Evolutionary conservation across 2,113 vertebrate genomes (phyloP).

Genomic region (Centropus unirufus): DNA sequence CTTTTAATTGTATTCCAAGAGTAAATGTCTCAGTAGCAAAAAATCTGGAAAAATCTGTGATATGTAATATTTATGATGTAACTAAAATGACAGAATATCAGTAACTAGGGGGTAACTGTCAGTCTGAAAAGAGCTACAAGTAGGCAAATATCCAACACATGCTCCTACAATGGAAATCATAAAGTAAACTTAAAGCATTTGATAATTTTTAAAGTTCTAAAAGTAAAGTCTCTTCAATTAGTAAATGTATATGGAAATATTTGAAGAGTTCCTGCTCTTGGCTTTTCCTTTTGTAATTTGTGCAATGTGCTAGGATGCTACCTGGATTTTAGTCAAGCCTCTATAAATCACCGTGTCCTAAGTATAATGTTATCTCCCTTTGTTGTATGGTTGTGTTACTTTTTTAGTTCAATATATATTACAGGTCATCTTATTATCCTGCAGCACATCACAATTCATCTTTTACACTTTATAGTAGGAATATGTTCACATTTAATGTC

Average conservation of each 20-base stretch:
- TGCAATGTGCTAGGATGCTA: neutral
- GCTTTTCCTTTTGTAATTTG: neutral
- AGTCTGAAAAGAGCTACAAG: constrained; percentile 30
- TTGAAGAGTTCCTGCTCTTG: neutral
- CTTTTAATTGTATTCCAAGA: constrained; percentile 54
- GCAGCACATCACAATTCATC: neutral
- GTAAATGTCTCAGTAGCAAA: constrained; percentile 16
- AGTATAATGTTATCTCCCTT: neutral
- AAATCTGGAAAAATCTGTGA: constrained; percentile 64
- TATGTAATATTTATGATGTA: constrained; percentile 47
- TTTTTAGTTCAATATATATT: neutral
- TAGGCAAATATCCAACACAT: constrained; percentile 39
- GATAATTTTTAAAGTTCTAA: neutral
- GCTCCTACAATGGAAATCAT: neutral
- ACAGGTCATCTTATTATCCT: neutral
- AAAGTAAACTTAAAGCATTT: neutral
- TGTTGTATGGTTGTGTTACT: neutral
- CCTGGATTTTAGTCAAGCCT: neutral
- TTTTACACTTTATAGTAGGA: neutral
- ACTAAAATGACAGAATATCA: constrained; percentile 50
- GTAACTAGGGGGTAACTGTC: constrained; percentile 37
- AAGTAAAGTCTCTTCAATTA: neutral
- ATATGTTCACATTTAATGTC: neutral
- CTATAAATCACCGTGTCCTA: neutral
- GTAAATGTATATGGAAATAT: neutral